Conservation (phyloP, 2,113 vertebrate species). For the Calyptommatus sinebrachiatus region DNA sequence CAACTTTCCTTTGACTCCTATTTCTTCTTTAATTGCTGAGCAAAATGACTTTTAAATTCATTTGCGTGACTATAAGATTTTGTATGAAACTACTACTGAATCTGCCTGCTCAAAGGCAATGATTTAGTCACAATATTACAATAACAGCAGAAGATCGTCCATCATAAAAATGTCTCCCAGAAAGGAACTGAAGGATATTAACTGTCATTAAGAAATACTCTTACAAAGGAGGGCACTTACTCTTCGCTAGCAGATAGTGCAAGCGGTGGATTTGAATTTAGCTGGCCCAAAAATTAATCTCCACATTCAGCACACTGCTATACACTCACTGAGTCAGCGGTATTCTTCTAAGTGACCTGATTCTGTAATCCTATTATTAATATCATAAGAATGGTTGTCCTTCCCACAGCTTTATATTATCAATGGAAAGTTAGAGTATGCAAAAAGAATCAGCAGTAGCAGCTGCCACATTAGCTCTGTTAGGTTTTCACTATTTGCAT, state of each 20-base stretch:
- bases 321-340: constrained; percentile 73
- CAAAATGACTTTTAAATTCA: not conserved
- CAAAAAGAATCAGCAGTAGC: not conserved
- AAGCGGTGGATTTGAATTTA: constrained; percentile 59
- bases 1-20: not conserved
- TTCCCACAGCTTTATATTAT: constrained; percentile 70
- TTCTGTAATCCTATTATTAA: constrained; percentile 82
- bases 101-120: not conserved
- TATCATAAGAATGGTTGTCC: constrained; percentile 77
- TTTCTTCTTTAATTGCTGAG: not conserved
- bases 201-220: constrained; percentile 55
- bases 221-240: constrained; percentile 37
- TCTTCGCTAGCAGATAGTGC: constrained; percentile 60
- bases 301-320: constrained; percentile 50
- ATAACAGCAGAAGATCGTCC: constrained; percentile 36
- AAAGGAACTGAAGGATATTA: constrained; percentile 25
- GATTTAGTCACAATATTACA: constrained; percentile 23
- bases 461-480: constrained; percentile 67
- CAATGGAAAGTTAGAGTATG: constrained; percentile 66
- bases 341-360: constrained; percentile 77
- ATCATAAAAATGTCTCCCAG: constrained; percentile 35
- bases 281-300: constrained; percentile 69
- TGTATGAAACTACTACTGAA: not conserved
- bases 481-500: constrained; percentile 71
- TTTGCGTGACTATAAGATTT: not conserved